phyloP scores from a whole-genome alignment of 1,140 invertebrate species.

The Wasmannia auropunctata region DNA sequence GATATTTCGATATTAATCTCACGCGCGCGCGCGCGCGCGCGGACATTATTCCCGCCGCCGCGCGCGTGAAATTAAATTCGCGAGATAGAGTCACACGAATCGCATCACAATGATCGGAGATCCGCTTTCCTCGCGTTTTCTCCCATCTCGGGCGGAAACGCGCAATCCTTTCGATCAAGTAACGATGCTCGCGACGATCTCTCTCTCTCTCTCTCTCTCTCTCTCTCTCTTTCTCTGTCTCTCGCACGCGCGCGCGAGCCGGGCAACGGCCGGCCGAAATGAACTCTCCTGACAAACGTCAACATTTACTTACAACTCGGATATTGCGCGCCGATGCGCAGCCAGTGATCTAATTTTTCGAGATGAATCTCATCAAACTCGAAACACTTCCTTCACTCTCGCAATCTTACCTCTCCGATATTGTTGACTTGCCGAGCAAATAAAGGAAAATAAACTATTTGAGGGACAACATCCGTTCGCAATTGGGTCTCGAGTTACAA shows the following conservation, averaged over 20 bases:
- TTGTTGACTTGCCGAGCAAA: not conserved
- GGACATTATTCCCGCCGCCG: conserved; percentile 5
- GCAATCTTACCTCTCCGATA: not conserved
- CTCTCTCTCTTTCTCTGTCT: not conserved
- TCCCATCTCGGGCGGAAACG: too few relatives aligned
- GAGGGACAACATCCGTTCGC: not conserved
- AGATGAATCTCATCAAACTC: conserved; percentile 14
- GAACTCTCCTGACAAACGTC: conserved; percentile 20
- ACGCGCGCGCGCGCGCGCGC: not conserved
- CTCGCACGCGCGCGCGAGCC: not conserved
- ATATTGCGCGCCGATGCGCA: conserved; percentile 10
- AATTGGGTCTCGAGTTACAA: conserved; percentile 16
- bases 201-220: too few relatives aligned
- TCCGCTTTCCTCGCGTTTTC: too few relatives aligned
- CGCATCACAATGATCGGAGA: conserved; percentile 18
- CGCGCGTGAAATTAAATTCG: conserved; percentile 50
- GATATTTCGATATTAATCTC: conserved; percentile 51
- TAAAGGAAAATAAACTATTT: not conserved
- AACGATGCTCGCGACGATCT: too few relatives aligned
- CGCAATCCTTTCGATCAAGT: too few relatives aligned
- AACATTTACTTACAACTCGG: conserved; percentile 41
- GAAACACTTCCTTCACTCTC: not conserved
- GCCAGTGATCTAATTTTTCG: conserved; percentile 40
- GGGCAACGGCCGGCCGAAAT: not conserved
- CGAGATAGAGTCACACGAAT: conserved; percentile 1